Percentiles rank a stretch among this genome's conserved stretches.
phyloP scores from a whole-genome alignment of 2,797 vertebrate genomes.

The Spinus olivaceus region DNA sequence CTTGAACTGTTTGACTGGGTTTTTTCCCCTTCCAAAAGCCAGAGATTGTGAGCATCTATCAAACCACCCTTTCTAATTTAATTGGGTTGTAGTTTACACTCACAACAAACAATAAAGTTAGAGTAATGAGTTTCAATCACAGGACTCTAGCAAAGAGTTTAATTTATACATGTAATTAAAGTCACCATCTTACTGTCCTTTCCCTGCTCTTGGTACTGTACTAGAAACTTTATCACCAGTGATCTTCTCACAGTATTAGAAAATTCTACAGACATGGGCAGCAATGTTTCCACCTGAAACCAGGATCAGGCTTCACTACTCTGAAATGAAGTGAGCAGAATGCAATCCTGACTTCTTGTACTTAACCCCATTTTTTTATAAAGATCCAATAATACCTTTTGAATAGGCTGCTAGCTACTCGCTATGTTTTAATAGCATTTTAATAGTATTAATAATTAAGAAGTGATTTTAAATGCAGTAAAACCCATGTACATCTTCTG shows the following conservation, averaged over 20 bases:
- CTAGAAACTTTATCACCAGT: constrained; percentile 8
- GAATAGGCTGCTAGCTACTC: constrained; percentile 11
- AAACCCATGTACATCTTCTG: not conserved
- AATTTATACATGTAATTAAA: constrained; percentile 74
- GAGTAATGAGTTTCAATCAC: constrained; percentile 69
- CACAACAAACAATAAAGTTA: constrained; percentile 70
- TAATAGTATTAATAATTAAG: constrained; percentile 52
- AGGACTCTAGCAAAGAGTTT: constrained; percentile 57
- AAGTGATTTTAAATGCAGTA: constrained; percentile 36
- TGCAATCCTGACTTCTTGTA: not conserved
- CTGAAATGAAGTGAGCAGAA: not conserved
- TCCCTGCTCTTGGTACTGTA: constrained; percentile 56
- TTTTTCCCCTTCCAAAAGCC: constrained; percentile 4
- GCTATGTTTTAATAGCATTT: constrained; percentile 29
- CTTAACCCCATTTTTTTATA: not conserved
- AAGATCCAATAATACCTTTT: constrained; percentile 30
- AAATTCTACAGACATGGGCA: not conserved
- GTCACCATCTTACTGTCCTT: constrained; percentile 55
- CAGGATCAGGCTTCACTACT: not conserved
- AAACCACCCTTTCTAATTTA: constrained; percentile 55
- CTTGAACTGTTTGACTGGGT: not conserved
- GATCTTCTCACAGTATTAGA: not conserved
- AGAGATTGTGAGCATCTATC: not conserved
- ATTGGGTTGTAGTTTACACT: constrained; percentile 67
- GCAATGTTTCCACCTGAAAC: constrained; percentile 19